Base-by-base conservation (phyloP, 2,888 invertebrate species). In the Proisotoma minuta region DNA sequence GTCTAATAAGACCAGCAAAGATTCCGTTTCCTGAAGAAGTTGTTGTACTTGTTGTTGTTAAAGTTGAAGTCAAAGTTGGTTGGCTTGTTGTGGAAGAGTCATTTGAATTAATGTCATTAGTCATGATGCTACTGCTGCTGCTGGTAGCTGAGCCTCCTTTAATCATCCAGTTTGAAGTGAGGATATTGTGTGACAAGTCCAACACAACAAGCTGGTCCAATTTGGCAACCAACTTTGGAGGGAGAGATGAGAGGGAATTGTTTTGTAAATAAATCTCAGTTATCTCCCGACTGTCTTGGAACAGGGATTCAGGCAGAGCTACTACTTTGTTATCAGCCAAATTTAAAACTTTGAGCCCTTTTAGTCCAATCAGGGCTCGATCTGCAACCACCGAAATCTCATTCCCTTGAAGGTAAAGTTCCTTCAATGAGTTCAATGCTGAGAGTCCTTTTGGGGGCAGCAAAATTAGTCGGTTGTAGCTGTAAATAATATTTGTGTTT, bases 191-290 rank as follows among this genome's bases (percentile, higher is more conserved):
- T 47, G 91, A 91, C 76, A 94, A 79, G 79, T 94, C 92, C 70
- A 94, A 79, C 1, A 87, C 87, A 73, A 87, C 83, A 72, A 95
- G 81, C 76, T 88, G 89, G 74, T 87, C 87, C 73, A 93, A 81
- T 77, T 90, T 88, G n/a, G 88, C 84, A 76, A 95, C 89, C 59
- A 94, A 82, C 71, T 88, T 88, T 0, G 91, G 89, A 71, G 91
- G 88, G 71, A 94, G 82, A 49, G 88, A 87, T 77, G 87, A 87
- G 74, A 95, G 87, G 23, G 91, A 90, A 82, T 94, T 94, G 79
- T 93, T 93, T 79, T 91, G 90, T 77, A 93, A 80, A 79, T 91
- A 88, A 76, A 94, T 86, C 80, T 93, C 92, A 79, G 88, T 89
- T 74, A 94, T 86, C 69, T 85, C 85, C 57, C 85, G 82, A 75